Conservation (phyloP, 2,797 vertebrate genomes). For the Scarus forsteni region DNA sequence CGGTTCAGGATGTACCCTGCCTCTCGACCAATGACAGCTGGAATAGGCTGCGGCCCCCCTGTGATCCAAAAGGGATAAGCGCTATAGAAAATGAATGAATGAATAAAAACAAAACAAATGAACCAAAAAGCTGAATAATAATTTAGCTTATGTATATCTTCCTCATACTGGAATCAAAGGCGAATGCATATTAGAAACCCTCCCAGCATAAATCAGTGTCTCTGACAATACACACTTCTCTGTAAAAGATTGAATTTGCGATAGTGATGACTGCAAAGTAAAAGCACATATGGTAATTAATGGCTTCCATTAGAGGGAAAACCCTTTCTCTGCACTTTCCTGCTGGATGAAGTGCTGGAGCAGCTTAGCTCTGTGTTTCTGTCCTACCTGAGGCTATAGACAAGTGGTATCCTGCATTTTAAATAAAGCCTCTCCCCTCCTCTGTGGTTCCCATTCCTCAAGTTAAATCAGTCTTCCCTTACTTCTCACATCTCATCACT, state of each 20-base stretch:
- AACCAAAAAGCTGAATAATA: no score
- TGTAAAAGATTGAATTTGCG: slow-evolving; percentile 48
- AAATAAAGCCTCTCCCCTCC: slow-evolving; percentile 67
- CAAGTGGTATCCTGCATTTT: slow-evolving; percentile 79
- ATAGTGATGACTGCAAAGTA: slow-evolving; percentile 66
- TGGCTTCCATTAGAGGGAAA: slow-evolving; percentile 74
- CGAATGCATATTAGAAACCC: no score
- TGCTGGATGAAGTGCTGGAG: slow-evolving; percentile 73
- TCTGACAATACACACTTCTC: slow-evolving; percentile 43
- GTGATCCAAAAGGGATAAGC: no score
- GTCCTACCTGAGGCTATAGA: slow-evolving; percentile 73
- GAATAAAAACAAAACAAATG: no score
- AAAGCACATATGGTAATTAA: slow-evolving; percentile 75
- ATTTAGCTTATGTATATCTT: no score
- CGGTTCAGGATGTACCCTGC: no score
- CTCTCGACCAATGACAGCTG: no score
- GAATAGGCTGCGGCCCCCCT: no score
- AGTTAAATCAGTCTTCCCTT: slow-evolving; percentile 55
- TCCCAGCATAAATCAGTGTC: neutral
- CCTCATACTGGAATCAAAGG: no score
- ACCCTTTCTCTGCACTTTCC: slow-evolving; percentile 78
- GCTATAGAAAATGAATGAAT: no score
- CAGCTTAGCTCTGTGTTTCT: slow-evolving; percentile 73
- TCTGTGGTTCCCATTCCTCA: slow-evolving; percentile 50
- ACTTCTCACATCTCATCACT: slow-evolving; percentile 28